Percentiles rank a stretch among this genome's conserved stretches.
Evolutionary conservation across 2,113 vertebrate genomes (phyloP).

Genomic region (Pavo muticus): DNA sequence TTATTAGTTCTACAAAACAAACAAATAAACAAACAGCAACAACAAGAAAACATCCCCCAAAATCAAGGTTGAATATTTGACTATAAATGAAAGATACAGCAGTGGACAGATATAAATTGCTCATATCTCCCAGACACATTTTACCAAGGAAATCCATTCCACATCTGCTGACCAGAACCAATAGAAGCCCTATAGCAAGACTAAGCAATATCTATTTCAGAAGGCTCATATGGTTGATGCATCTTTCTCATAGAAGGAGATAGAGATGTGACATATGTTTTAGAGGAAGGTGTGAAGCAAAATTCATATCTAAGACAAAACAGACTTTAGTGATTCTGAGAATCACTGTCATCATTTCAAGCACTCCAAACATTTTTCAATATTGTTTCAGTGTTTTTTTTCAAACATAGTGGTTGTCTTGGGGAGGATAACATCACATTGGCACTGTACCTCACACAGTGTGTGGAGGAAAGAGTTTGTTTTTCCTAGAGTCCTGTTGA

Average conservation of each 20-base stretch:
- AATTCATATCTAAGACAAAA: not conserved
- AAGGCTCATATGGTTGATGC: not conserved
- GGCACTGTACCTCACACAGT: conserved; percentile 52
- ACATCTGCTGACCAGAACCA: conserved; percentile 47
- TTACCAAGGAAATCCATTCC: conserved; percentile 11
- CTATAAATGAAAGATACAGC: not conserved
- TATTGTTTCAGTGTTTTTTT: not conserved
- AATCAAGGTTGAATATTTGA: not conserved
- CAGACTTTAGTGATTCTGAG: not conserved
- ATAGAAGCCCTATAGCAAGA: not conserved
- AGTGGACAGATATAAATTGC: not conserved
- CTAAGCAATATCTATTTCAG: conserved; percentile 3
- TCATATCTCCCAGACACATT: not conserved
- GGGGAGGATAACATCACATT: not conserved
- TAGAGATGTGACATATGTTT: not conserved
- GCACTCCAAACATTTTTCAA: not conserved
- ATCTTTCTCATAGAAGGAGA: not conserved
- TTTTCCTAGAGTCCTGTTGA: conserved; percentile 50
- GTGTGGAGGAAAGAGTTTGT: conserved; percentile 32
- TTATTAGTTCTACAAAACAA: not conserved
- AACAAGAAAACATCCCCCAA: not conserved
- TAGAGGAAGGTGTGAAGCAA: not conserved
- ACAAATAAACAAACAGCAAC: not conserved
- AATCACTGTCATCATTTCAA: not conserved
- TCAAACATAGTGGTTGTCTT: not conserved